These are phyloP conservation scores for Drosophila azteca DNA, from an alignment of 1,140 invertebrate genomes.

Conservation along the genomic window DNA sequence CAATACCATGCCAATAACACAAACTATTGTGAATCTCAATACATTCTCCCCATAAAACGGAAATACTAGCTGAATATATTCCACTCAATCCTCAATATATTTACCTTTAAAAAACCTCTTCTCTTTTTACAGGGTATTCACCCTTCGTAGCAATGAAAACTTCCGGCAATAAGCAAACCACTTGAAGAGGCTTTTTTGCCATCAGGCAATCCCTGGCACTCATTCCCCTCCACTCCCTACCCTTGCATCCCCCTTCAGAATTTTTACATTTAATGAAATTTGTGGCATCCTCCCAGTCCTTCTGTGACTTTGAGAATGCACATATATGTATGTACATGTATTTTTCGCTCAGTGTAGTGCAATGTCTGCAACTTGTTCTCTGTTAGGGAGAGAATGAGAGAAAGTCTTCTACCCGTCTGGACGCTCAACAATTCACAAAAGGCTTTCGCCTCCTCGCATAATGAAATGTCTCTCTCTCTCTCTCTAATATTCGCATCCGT, in stretches of 20 bases:
- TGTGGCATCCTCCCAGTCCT: constrained; percentile 8
- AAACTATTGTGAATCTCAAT: too few species aligned
- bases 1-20: too few species aligned
- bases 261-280: constrained; percentile 62
- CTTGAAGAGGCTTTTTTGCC: constrained; percentile 47
- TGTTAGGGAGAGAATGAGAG: not conserved
- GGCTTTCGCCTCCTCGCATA: constrained; percentile 22
- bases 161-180: constrained; percentile 42
- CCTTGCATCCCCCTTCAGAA: constrained; percentile 9
- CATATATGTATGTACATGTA: not conserved
- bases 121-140: constrained; percentile 7
- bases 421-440: constrained; percentile 55
- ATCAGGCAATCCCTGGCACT: constrained; percentile 14
- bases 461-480: constrained; percentile 12
- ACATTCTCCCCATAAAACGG: too few species aligned
- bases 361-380: constrained; percentile 45
- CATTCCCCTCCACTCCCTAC: constrained; percentile 11
- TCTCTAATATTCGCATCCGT: too few species aligned
- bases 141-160: not conserved
- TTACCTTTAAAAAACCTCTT: too few species aligned
- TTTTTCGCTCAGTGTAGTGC: constrained; percentile 46
- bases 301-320: not conserved
- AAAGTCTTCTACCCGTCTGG: constrained; percentile 30
- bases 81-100: too few species aligned
- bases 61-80: too few species aligned